phyloP scores from a whole-genome alignment of 2,797 vertebrate species.

The Myotis vivesi region DNA sequence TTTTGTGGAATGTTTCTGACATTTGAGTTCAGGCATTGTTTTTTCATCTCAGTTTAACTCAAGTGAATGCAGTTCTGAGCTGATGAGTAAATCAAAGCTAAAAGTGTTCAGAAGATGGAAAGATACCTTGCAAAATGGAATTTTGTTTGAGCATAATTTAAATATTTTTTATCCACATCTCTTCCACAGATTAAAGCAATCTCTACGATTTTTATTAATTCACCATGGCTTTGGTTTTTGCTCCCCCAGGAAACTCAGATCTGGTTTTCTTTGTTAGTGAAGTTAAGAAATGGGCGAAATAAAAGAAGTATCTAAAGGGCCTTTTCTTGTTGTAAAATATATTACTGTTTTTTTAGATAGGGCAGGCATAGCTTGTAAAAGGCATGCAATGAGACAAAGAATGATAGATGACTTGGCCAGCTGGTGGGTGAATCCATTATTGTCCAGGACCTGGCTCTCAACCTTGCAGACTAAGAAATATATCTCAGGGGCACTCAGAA shows the following conservation, averaged over 20 bases:
- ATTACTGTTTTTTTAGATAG: neutral
- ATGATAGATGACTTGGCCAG: neutral
- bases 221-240: neutral
- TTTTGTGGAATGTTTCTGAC: conserved; percentile 54
- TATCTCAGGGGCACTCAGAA: neutral
- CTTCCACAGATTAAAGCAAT: neutral
- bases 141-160: conserved; percentile 20
- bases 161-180: neutral
- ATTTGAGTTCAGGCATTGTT: conserved; percentile 33
- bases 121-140: neutral
- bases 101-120: neutral
- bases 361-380: neutral
- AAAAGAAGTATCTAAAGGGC: neutral
- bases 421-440: neutral
- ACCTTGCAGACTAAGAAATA: neutral
- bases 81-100: neutral
- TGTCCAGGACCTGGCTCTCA: neutral
- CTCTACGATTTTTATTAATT: conserved; percentile 17
- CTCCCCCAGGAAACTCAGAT: neutral
- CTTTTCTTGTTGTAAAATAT: neutral
- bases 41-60: conserved; percentile 32
- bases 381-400: neutral
- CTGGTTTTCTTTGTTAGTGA: neutral
- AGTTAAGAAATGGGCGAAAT: neutral
- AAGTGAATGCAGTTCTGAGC: neutral